These are phyloP conservation scores for Dendrolimus pini DNA, from an alignment of 2,888 invertebrate genomes.

Conservation along the genomic window DNA sequence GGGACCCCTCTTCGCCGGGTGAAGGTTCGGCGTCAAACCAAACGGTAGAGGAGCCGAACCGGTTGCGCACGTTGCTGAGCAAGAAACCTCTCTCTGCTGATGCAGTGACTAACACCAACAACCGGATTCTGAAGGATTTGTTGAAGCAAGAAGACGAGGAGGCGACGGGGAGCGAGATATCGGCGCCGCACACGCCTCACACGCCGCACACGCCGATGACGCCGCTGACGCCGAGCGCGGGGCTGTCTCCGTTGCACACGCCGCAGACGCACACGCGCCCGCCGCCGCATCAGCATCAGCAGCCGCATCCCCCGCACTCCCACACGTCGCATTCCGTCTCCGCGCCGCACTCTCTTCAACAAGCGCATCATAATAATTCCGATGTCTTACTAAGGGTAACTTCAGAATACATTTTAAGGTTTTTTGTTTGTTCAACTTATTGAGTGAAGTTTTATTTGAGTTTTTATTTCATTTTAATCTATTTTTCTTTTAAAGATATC, in stretches of 20 bases:
- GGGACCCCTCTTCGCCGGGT: slow-evolving; percentile 45
- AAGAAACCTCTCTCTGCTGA: slow-evolving; percentile 63
- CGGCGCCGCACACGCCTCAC: slow-evolving; percentile 61
- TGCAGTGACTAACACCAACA: slow-evolving; percentile 37
- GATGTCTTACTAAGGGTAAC: slow-evolving; percentile 76
- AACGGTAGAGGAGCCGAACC: slow-evolving; percentile 66
- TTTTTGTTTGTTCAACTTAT: too few relatives aligned
- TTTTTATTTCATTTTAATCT: too few relatives aligned
- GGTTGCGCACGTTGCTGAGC: slow-evolving; percentile 78
- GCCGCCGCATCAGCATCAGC: slow-evolving; percentile 30
- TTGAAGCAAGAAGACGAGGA: slow-evolving; percentile 68
- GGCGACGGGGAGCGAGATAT: slow-evolving; percentile 54
- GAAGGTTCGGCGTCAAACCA: slow-evolving; percentile 31
- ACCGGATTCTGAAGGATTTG: slow-evolving; percentile 59
- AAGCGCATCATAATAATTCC: slow-evolving; percentile 51
- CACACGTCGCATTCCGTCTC: slow-evolving; percentile 18
- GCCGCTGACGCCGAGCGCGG: slow-evolving; percentile 38
- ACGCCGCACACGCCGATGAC: slow-evolving; percentile 51
- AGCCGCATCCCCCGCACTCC: slow-evolving; percentile 18
- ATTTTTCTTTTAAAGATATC: too few relatives aligned
- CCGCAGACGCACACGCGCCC: slow-evolving; percentile 24
- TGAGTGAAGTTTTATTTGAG: too few relatives aligned
- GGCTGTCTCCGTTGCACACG: slow-evolving; percentile 34
- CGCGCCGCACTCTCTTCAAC: slow-evolving; percentile 24
- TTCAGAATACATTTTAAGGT: too few relatives aligned